Evolutionary conservation across 2,113 vertebrate species (phyloP).

Genomic region (Porphyrio hochstetteri): DNA sequence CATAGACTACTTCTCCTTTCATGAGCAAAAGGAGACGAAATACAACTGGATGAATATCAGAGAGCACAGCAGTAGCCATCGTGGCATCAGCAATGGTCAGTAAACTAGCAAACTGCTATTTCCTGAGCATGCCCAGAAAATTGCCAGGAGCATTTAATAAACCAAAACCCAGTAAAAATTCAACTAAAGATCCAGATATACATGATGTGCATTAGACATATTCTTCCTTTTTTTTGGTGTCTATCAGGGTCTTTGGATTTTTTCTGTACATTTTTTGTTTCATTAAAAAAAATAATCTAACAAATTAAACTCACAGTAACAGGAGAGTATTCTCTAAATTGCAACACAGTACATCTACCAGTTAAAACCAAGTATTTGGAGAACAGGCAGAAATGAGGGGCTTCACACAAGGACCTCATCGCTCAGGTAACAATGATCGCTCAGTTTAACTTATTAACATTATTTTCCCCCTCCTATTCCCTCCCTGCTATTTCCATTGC

Average conservation of each 20-base stretch:
- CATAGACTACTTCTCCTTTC: conserved; percentile 27
- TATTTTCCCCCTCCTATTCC: not conserved
- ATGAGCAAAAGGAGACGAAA: conserved; percentile 41
- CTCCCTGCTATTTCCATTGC: conserved; percentile 57
- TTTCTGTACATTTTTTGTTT: conserved; percentile 53
- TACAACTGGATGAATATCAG: not conserved
- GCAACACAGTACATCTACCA: not conserved
- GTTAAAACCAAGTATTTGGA: conserved; percentile 43
- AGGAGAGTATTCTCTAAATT: not conserved
- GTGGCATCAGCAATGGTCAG: not conserved
- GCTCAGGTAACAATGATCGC: conserved; percentile 15
- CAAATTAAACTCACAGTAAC: not conserved
- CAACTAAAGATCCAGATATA: conserved; percentile 29
- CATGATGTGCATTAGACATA: conserved; percentile 38
- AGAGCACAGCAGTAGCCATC: conserved; percentile 28
- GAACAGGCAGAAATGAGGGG: conserved; percentile 48
- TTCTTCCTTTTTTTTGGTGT: conserved; percentile 64
- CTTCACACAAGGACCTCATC: not conserved
- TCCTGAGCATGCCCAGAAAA: conserved; percentile 20
- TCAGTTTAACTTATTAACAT: not conserved
- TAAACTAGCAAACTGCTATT: not conserved
- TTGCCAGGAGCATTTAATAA: conserved; percentile 3
- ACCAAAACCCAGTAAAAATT: conserved; percentile 1
- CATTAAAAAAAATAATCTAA: conserved; percentile 1
- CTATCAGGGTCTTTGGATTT: conserved; percentile 76